Base-by-base conservation (phyloP, 2,797 vertebrate genomes). In the Phataginus tricuspis region DNA sequence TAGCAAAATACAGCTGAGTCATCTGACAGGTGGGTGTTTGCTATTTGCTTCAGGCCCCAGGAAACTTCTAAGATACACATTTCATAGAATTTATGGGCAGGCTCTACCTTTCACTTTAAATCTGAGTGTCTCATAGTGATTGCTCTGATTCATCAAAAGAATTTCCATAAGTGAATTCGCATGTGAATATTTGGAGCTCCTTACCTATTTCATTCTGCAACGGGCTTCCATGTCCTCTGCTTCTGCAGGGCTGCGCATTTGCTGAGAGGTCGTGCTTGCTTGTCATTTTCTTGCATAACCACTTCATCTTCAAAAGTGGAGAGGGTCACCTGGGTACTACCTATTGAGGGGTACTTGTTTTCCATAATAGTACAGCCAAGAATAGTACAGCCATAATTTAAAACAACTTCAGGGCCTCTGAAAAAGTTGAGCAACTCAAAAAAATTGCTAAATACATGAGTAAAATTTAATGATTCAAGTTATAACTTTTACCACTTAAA, bases 81-180 rank as follows among this genome's bases (percentile, higher is more conserved):
- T 95, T 77, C 23, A 2, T 71, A 92, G 91, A 91, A 97, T 91
- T 95, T 96, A 97, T 93, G 59, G 69, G 15, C 61, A 84, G 53
- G 31, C 51, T 94, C 31, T 57, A 78, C 45, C 49, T 86, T 91
- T 89, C 74, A 68, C 42, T 95, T 96, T 82, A 95, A 96, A 80
- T 95, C 42, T 49, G 49, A 82, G 23, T 42, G 31, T 88, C 74
- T 88, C 64, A 49, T 27, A 51, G 61, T 86, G 92, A 96, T 97
- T 51, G 53, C 78, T 90, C 61, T 86, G 42, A 86, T 91, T 92
- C 69, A 91, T 84, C 75, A 87, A 64, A 95, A 95, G 78, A 89
- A 75, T 96, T 96, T 96, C 34, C 53, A 23, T 96, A 96, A 97
- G 57, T 96, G 95, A 94, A 80, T 95, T 96, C 90, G 92, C 19